These are phyloP conservation scores for Zenarchopterus dispar DNA, from an alignment of 2,797 vertebrate genomes.

Conservation along the genomic window DNA sequence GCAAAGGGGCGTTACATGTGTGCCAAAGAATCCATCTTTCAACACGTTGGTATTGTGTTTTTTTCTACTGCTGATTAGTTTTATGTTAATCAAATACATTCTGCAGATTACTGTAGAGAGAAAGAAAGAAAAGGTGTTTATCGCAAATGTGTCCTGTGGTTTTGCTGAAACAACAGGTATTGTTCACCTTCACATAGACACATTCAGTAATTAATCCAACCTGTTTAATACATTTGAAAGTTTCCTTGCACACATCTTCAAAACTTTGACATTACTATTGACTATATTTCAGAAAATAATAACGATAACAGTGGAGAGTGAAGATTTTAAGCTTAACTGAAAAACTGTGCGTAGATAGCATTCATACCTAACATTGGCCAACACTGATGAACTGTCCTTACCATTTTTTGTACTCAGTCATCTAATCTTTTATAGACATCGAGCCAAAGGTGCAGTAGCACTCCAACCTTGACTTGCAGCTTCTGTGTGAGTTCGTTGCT, in stretches of 20 bases:
- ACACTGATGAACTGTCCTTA: too few relatives aligned
- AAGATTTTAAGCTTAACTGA: background rate
- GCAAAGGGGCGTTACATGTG: slow-evolving; percentile 22
- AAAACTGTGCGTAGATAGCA: background rate
- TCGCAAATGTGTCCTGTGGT: too few relatives aligned
- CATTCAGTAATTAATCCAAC: too few relatives aligned
- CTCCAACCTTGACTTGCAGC: slow-evolving; percentile 16
- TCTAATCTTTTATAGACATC: slow-evolving; percentile 27
- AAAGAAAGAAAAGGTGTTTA: background rate
- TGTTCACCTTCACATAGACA: too few relatives aligned
- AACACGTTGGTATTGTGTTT: slow-evolving; percentile 25
- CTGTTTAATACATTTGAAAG: too few relatives aligned
- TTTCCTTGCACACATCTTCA: too few relatives aligned
- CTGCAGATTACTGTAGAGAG: slow-evolving; percentile 16
- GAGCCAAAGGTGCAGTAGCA: slow-evolving; percentile 10
- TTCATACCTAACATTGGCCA: background rate
- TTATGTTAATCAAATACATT: slow-evolving; percentile 33
- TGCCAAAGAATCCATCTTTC: slow-evolving; percentile 51
- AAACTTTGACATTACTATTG: too few relatives aligned
- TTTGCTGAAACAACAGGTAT: too few relatives aligned
- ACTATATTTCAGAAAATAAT: too few relatives aligned
- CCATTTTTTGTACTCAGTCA: slow-evolving; percentile 18
- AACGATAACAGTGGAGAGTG: too few relatives aligned
- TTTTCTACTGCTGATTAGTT: slow-evolving; percentile 34
- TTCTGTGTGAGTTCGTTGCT: slow-evolving; percentile 9